Base-by-base conservation (phyloP, 1,140 invertebrate species). In the Monochamus saltuarius region DNA sequence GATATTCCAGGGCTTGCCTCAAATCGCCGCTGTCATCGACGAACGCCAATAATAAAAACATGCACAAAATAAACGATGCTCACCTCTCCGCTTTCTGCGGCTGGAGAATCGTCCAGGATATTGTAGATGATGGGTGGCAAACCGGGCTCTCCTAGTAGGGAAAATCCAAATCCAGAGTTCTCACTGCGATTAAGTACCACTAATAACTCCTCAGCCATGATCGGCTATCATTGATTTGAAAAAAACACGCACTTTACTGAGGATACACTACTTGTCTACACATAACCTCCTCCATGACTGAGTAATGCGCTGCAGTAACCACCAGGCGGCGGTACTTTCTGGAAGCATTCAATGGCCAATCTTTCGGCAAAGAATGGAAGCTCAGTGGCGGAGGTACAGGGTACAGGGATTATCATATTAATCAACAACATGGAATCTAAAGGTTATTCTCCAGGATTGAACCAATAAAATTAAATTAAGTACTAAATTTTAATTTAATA, bases 61-160 rank as follows among this genome's bases (percentile, higher is more conserved):
- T 29, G 22, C 22, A 29, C 22, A 29, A 29, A 29, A 29, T 29
- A 29, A 29, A 29, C 22, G 22, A 29, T 29, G 22, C 85, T 87
- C 85, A 94, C 91, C 88, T 92, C 86, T 76, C 90, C 90, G 77
- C 89, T 89, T 75, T 89, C 87, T 67, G 90, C 91, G 60, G 91
- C 91, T 73, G 92, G 91, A 66, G 92, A 94, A 80, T 94, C 91
- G 79, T 94, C 91, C 72, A 92, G 84, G 73, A 95, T 92, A 80
- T 94, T 88, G 81, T 93, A 94, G 76, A 95, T 92, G 75, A 94
- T 89, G 75, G 92, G 92, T 72, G 92, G 91, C 75, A 92, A 84
- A 76, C 90, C 91, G 71, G 89, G 89, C 78, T 90, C 89, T 61
- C 91, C 90, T 71, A 94, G 84, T 66, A 95, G 80, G 68, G 90